Evolutionary conservation across 2,888 invertebrate species (phyloP), one percentile per base, ranked within the genome.

Genomic region (Eilema sororculum): DNA sequence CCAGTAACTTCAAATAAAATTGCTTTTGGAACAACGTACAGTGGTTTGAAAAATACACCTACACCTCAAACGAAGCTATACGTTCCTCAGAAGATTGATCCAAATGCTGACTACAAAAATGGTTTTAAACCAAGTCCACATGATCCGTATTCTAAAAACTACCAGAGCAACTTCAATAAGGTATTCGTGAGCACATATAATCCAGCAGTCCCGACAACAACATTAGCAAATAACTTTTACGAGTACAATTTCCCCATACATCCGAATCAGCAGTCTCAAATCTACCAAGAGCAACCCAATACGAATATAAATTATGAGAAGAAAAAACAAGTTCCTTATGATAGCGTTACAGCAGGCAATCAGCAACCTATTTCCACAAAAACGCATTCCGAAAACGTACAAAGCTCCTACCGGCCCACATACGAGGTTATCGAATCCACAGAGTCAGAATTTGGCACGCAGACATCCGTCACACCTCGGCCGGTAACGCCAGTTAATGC

Each of bases 361-460:
- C 94, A 92, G 70, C 90, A 93, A 80, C 76, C 87, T 12, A 86
- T 90, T 46, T 91, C 91, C 3, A 82, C 81, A 63, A 88, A 86
- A 72, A 73, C 80, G 9, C 85, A 83, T 58, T 84, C 82, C 64
- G 82, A 82, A n/a, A 84, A 87, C 63, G 86, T 72, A 69, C 85
- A 56, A 71, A 87, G 71, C 75, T 83, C 66, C 83, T 81, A 80
- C 85, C 90, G 83, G 73, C 89, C 93, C 24, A 91, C 93, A 20
- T 95, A 95, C 76, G 95, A 95, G 84, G 95, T 95, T 1, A 92
- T 93, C 9, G 95, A 95, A 84, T 86, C 88, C 64, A 88, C 88
- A 30, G 94, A 93, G 69, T 82, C 90, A 22, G 93, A 94, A 61
- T 76, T 85, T 24, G 87, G 86, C 64, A 90, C 92, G 5, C 91